Evolutionary conservation across 2,888 invertebrate genomes (phyloP).

Genomic region (Caenorhabditis parvicauda): DNA sequence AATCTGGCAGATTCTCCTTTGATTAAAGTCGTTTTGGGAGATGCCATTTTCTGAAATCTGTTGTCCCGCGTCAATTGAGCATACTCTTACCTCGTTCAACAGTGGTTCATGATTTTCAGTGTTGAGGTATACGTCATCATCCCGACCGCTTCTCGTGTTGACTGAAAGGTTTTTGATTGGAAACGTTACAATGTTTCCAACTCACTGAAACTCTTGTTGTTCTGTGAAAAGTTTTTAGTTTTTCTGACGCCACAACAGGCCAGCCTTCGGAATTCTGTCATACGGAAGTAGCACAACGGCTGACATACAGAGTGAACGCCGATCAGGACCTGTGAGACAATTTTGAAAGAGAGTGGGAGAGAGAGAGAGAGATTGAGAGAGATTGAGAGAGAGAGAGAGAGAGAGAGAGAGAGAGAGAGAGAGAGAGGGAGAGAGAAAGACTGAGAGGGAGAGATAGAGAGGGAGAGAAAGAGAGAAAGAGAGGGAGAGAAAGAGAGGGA

Average conservation of each 20-base stretch:
- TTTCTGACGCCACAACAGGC: constrained; percentile 52
- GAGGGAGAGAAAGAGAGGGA: not conserved
- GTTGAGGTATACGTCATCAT: too few species aligned
- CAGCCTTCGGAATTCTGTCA: constrained; percentile 61
- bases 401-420: not conserved
- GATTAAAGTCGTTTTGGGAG: too few species aligned
- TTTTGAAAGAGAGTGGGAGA: not conserved
- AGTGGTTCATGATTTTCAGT: too few species aligned
- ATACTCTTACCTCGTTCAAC: too few species aligned
- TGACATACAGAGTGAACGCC: constrained; percentile 62
- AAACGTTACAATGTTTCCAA: too few species aligned
- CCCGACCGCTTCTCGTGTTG: too few species aligned
- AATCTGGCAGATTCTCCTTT: too few species aligned
- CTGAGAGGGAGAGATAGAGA: constrained; percentile 26
- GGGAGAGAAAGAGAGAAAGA: not conserved
- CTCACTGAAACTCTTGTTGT: constrained; percentile 50
- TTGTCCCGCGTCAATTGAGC: too few species aligned
- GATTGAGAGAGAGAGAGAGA: not conserved
- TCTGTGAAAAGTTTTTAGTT: constrained; percentile 53
- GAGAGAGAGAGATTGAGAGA: not conserved
- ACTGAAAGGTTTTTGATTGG: too few species aligned
- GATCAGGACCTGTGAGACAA: constrained; percentile 56
- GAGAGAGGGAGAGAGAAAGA: constrained; percentile 54
- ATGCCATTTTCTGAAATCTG: too few species aligned
- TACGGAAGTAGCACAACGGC: constrained; percentile 60